phyloP scores from a whole-genome alignment of 23 tunicate species.

The Pegea sp. region DNA sequence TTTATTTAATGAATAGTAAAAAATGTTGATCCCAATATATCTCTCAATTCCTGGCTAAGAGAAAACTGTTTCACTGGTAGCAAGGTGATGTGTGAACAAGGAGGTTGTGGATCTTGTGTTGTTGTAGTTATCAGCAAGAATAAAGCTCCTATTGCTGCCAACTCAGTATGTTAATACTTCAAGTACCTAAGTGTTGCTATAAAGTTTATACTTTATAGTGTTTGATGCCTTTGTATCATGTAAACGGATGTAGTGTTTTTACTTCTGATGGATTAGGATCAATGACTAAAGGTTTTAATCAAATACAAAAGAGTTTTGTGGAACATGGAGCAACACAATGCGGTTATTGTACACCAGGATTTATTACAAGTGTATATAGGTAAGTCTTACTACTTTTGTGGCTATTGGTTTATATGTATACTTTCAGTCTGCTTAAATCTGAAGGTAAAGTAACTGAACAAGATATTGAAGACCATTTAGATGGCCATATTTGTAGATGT shows the following conservation, averaged over 20 bases:
- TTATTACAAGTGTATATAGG: constrained; percentile 19
- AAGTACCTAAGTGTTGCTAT: neutral
- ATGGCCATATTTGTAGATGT: constrained; percentile 80
- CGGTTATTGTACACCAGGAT: constrained; percentile 90
- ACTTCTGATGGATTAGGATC: constrained; percentile 56
- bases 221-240: constrained; percentile 18
- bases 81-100: constrained; percentile 50
- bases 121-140: too few species aligned
- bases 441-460: constrained; percentile 25
- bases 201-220: constrained; percentile 18
- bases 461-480: constrained; percentile 47
- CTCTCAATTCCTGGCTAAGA: neutral
- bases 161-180: constrained; percentile 17
- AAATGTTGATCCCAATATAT: neutral
- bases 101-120: constrained; percentile 71
- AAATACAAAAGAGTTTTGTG: constrained; percentile 35
- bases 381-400: neutral
- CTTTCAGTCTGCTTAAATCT: constrained; percentile 18
- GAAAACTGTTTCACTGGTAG: constrained; percentile 25
- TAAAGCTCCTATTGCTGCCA: constrained; percentile 11
- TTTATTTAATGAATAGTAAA: neutral
- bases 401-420: neutral
- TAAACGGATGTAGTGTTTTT: constrained; percentile 43
- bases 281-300: constrained; percentile 13
- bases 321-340: constrained; percentile 66